phyloP scores from a whole-genome alignment of 2,797 vertebrate species.

The Cynopterus sphinx region DNA sequence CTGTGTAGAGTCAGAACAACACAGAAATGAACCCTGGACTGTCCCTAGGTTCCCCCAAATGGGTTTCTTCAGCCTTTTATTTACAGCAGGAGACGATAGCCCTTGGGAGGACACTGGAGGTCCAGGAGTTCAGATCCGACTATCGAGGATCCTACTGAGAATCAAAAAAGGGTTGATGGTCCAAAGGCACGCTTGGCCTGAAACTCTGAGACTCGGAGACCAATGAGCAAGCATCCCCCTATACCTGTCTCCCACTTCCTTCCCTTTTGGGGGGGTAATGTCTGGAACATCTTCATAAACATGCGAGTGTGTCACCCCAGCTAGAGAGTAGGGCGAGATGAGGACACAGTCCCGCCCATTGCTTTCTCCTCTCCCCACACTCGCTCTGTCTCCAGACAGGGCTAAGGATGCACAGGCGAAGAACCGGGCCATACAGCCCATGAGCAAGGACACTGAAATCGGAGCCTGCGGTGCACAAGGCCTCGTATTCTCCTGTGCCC shows the following conservation, averaged over 20 bases:
- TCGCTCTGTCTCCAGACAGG: background rate
- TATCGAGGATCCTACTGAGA: background rate
- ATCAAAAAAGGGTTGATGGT: background rate
- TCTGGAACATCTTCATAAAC: background rate
- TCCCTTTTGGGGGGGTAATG: background rate
- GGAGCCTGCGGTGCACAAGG: fast-evolving
- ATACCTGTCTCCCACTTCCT: background rate
- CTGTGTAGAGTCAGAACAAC: background rate
- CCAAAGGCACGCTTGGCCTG: background rate
- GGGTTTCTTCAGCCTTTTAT: background rate
- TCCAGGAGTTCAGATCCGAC: background rate
- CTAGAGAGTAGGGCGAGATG: background rate
- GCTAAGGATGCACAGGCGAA: background rate
- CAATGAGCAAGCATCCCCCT: background rate
- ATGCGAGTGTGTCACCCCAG: background rate
- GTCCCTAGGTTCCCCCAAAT: background rate
- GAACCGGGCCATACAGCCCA: background rate
- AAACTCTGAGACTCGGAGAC: background rate
- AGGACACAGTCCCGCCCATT: background rate
- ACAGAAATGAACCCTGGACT: background rate
- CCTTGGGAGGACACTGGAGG: background rate
- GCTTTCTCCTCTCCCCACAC: background rate
- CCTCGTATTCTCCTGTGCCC: background rate
- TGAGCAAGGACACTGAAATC: background rate
- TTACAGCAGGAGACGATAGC: background rate